Evolutionary conservation across 1,140 invertebrate genomes (phyloP), one percentile per base, ranked within the genome.

Genomic region (Caenorhabditis inopinata): DNA sequence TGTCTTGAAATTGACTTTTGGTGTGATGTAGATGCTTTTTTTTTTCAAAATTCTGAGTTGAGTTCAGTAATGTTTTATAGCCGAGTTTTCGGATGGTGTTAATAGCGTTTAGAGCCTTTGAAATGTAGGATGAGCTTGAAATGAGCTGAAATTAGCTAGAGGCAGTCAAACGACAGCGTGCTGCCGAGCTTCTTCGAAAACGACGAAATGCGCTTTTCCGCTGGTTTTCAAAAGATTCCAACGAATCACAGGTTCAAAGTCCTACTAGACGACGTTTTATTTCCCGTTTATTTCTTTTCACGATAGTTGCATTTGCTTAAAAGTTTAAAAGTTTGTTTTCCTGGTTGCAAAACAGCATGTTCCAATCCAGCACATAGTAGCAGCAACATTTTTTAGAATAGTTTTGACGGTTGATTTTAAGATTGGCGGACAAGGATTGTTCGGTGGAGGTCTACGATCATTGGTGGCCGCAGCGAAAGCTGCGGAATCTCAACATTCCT

Each of bases 351-450:
- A 21, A 32, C 5, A 42, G 32, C 58, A 68, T 68, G 58, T 27
- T 62, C 38, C 77, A 82, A 76, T 32, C 68, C 32, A 84, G 80
- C 27, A 84, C 23, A 83, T 46, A 25, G 1, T 74, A 76, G 45
- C 73, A 42, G 21, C 2, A n/a, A 35, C 16, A 16, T 16, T 29
- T 32, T 47, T 83, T 27, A 49, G 29, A 1, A 46, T 46, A 21
- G 48, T 51, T 32, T 53, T 45, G 45, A 74, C n/a, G 73, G 68
- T 68, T 27, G 49, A 45, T 46, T 80, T 85, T 48, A 46, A 87
- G 86, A 84, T 87, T 79, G 85, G 87, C 16, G 86, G 86, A 45
- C 87, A 85, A 45, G 85, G 87, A 35, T 74, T 86, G 14, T 87
- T 87, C 47, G 84, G 84, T 25, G 85, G 85, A 3, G 86, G 86